Evolutionary conservation across 2,113 vertebrate genomes (phyloP).

Genomic region (Xenotilapia longispinis): DNA sequence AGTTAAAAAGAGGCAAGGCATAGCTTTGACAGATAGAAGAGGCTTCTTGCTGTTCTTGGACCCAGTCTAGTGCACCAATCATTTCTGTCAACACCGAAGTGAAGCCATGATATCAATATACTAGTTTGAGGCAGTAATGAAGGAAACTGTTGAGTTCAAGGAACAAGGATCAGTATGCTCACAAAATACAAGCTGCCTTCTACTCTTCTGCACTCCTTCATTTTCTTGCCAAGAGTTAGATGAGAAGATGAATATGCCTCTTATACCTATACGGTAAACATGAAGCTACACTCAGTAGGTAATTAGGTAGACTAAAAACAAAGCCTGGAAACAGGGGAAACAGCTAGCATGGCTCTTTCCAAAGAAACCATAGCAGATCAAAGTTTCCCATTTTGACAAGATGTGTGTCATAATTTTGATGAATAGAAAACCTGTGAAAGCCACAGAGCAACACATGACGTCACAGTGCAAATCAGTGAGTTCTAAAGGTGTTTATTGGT

Average conservation of each 20-base stretch:
- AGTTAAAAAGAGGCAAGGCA: conserved; percentile 75
- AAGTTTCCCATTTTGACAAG: neutral
- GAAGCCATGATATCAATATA: neutral
- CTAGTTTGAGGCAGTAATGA: neutral
- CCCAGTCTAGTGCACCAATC: neutral
- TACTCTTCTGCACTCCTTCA: neutral
- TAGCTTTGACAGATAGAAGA: neutral
- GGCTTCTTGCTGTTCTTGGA: neutral
- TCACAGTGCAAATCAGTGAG: neutral
- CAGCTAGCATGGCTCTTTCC: neutral
- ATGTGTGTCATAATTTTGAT: neutral
- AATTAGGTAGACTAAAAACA: neutral
- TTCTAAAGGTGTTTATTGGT: neutral
- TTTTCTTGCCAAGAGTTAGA: neutral
- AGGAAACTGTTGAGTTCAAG: neutral
- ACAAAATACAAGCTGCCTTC: neutral
- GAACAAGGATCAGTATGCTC: neutral
- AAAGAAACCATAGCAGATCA: neutral
- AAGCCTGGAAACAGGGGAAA: neutral
- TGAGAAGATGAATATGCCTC: neutral
- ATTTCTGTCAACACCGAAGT: neutral
- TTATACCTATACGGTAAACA: neutral
- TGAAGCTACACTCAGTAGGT: neutral
- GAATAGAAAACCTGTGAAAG: neutral
- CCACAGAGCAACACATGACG: neutral